Evolutionary conservation across 2,888 invertebrate genomes (phyloP).

Genomic region (Pyrocoelia pectoralis): DNA sequence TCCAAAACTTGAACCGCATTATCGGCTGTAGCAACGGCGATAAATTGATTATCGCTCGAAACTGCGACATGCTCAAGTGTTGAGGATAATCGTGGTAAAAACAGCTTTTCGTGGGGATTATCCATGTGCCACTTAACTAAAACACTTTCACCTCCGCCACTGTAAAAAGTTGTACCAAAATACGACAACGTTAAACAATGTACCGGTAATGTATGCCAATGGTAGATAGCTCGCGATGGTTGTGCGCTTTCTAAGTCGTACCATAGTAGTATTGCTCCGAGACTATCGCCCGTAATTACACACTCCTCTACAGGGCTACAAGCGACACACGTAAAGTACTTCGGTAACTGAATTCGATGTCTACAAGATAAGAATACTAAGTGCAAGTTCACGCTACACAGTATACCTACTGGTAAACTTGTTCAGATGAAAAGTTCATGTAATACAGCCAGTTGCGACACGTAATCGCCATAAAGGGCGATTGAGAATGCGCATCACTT

Average conservation of each 20-base stretch:
- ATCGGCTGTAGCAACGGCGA: slow-evolving; percentile 73
- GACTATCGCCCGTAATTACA: slow-evolving; percentile 73
- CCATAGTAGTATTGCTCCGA: slow-evolving; percentile 73
- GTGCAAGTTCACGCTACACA: neutral
- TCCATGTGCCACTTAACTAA: slow-evolving; percentile 77
- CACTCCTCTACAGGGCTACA: slow-evolving; percentile 72
- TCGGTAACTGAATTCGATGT: slow-evolving; percentile 35
- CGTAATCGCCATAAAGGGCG: neutral
- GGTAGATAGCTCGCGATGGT: slow-evolving; percentile 63
- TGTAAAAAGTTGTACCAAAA: slow-evolving; percentile 72
- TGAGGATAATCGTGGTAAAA: slow-evolving; percentile 75
- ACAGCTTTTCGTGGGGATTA: slow-evolving; percentile 62
- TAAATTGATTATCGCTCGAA: slow-evolving; percentile 68
- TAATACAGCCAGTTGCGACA: neutral
- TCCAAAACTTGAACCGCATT: slow-evolving; percentile 71
- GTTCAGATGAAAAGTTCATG: neutral
- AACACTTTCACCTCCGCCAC: slow-evolving; percentile 81
- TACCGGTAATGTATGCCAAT: slow-evolving; percentile 82
- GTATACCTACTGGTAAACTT: neutral
- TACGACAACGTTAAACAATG: slow-evolving; percentile 71
- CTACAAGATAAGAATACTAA: slow-evolving; percentile 26
- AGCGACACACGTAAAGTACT: slow-evolving; percentile 67
- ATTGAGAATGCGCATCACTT: neutral
- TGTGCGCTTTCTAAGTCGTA: slow-evolving; percentile 56
- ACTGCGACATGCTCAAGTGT: slow-evolving; percentile 70